phyloP scores from a whole-genome alignment of 2,888 invertebrate genomes.

The Apodemia mormo region DNA sequence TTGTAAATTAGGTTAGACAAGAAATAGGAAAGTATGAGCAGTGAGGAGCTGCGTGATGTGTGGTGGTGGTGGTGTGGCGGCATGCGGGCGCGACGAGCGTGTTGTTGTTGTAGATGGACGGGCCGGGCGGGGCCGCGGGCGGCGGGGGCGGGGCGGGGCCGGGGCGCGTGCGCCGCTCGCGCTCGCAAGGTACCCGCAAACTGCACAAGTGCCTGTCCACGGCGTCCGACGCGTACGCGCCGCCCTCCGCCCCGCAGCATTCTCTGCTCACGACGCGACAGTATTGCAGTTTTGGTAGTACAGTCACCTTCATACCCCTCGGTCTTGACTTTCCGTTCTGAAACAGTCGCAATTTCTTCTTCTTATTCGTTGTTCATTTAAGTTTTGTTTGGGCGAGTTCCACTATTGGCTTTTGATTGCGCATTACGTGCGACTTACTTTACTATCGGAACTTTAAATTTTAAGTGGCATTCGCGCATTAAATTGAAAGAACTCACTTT shows the following conservation, averaged over 20 bases:
- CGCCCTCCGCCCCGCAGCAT: slow-evolving; percentile 83
- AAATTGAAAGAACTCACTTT: slow-evolving; percentile 37
- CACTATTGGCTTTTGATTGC: slow-evolving; percentile 27
- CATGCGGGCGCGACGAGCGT: slow-evolving; percentile 34
- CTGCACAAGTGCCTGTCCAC: slow-evolving; percentile 95
- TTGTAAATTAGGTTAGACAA: no score
- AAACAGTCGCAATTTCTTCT: slow-evolving; percentile 77
- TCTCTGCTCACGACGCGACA: slow-evolving; percentile 92
- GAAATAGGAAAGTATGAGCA: no score
- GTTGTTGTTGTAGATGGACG: slow-evolving; percentile 85
- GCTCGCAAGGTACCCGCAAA: slow-evolving; percentile 96
- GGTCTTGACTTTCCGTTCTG: slow-evolving; percentile 67
- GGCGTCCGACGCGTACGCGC: slow-evolving; percentile 89
- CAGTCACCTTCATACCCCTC: slow-evolving; percentile 84
- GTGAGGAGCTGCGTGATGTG: background rate
- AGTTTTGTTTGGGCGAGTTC: slow-evolving; percentile 40
- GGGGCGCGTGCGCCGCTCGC: slow-evolving; percentile 71
- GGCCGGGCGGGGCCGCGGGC: slow-evolving; percentile 45
- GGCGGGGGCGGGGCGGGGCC: slow-evolving; percentile 50
- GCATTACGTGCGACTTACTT: slow-evolving; percentile 8
- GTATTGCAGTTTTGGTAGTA: slow-evolving; percentile 98
- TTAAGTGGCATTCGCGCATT: slow-evolving; percentile 3
- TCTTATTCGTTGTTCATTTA: slow-evolving; percentile 42
- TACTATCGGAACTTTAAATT: background rate
- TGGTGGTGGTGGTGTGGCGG: slow-evolving; percentile 31